These are phyloP conservation scores for Trichoplusia ni DNA, from an alignment of 1,140 invertebrate genomes.

Conservation along the genomic window DNA sequence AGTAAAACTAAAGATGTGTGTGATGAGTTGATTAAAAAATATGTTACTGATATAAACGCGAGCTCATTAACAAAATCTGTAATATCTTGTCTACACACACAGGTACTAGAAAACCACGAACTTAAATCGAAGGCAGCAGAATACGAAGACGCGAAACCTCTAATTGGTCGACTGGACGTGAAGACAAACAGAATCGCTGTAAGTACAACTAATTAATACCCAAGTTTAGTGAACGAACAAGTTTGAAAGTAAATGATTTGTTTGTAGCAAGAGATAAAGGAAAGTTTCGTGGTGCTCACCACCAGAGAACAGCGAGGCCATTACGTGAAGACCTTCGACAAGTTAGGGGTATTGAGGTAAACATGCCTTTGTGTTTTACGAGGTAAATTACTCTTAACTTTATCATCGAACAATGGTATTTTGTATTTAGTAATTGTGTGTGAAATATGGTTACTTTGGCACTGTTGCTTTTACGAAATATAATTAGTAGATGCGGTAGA, in stretches of 20 bases:
- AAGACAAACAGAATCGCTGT: conserved; percentile 71
- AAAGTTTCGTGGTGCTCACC: conserved; percentile 65
- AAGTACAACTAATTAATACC: conserved; percentile 29
- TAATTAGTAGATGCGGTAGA: no score
- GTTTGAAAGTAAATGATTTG: conserved; percentile 1
- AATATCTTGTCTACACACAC: background rate
- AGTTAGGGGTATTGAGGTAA: conserved; percentile 69
- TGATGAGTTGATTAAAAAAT: no score
- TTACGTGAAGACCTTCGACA: conserved; percentile 60
- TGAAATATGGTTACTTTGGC: no score
- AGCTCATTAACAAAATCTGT: background rate
- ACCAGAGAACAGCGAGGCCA: conserved; percentile 44
- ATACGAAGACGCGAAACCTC: conserved; percentile 60
- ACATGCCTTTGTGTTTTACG: conserved; percentile 24
- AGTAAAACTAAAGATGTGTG: no score
- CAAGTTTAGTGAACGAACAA: conserved; percentile 11
- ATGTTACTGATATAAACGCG: no score
- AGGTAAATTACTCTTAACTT: conserved; percentile 19
- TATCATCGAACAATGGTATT: conserved; percentile 9
- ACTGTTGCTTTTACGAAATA: no score
- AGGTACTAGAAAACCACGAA: conserved; percentile 57
- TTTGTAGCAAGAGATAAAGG: conserved; percentile 73
- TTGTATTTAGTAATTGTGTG: conserved; percentile 7
- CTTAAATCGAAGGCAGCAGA: conserved; percentile 39
- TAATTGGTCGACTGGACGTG: conserved; percentile 55